phyloP scores from a whole-genome alignment of 2,888 invertebrate species.

The Drosophila recens region DNA sequence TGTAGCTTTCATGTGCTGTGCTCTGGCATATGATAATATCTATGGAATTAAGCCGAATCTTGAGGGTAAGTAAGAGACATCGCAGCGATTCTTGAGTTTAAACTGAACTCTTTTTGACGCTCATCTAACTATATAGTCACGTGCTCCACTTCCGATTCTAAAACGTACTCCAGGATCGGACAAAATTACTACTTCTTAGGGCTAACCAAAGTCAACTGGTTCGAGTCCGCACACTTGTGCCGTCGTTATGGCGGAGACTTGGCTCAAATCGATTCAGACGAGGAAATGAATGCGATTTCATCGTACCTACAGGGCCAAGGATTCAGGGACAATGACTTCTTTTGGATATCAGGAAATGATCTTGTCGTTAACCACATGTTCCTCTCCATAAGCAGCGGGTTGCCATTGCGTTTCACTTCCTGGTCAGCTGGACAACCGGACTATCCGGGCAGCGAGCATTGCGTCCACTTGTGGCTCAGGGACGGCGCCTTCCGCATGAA shows the following conservation, averaged over 20 bases:
- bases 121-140: constrained; percentile 5
- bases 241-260: constrained; percentile 32
- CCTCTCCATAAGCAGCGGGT: constrained; percentile 7
- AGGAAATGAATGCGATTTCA: constrained; percentile 9
- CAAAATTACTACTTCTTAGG: constrained; percentile 19
- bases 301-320: constrained; percentile 1
- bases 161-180: constrained; percentile 6
- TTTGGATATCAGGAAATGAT: constrained; percentile 43
- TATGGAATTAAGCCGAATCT: constrained; percentile 3
- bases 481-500: constrained; percentile 25
- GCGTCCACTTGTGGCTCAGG: constrained; percentile 6
- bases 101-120: not conserved
- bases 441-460: constrained; percentile 16
- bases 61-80: constrained; percentile 6
- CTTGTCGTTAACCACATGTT: not conserved
- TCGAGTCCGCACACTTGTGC: constrained; percentile 15
- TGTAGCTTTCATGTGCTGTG: not conserved
- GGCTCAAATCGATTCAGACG: constrained; percentile 19
- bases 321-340: not conserved
- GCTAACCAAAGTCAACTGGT: constrained; percentile 13
- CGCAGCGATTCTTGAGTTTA: not conserved
- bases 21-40: not conserved
- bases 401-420: not conserved
- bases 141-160: not conserved
- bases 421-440: constrained; percentile 38